A percentile compares a stretch with the other conserved stretches of the same genome.
Evolutionary conservation across 2,888 invertebrate species (phyloP).

Genomic region (Diarsia mendica): DNA sequence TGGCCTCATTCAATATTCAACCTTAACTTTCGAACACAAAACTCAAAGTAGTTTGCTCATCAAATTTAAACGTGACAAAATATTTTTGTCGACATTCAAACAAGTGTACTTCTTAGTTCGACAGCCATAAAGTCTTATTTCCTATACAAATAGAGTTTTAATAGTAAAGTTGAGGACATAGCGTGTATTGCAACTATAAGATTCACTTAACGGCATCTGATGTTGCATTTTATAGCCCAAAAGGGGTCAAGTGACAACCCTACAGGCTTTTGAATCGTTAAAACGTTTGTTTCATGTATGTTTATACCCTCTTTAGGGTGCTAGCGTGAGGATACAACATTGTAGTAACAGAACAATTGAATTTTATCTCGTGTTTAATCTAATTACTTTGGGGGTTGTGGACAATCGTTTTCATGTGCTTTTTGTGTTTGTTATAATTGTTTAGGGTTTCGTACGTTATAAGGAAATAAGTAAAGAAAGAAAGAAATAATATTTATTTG

Average conservation of each 20-base stretch:
- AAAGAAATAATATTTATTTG: too few species aligned
- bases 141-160: neutral
- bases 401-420: neutral
- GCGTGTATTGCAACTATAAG: conserved; percentile 58
- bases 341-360: conserved; percentile 33
- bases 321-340: conserved; percentile 42
- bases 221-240: conserved; percentile 56
- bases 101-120: neutral
- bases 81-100: neutral
- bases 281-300: conserved; percentile 18
- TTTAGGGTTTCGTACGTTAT: neutral
- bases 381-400: conserved; percentile 13
- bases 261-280: conserved; percentile 27
- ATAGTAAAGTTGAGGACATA: conserved; percentile 31
- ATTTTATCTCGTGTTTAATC: conserved; percentile 18
- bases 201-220: conserved; percentile 60
- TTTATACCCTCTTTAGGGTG: neutral
- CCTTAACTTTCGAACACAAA: accelerated
- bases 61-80: neutral
- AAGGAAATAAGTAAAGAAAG: too few species aligned
- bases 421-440: neutral
- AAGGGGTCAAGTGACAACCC: conserved; percentile 54
- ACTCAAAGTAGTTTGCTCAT: conserved; percentile 3
- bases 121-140: neutral
- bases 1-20: conserved; percentile 19